These are phyloP conservation scores for Leptonema lineaticorne DNA, from an alignment of 1,140 invertebrate species.

Conservation along the genomic window DNA sequence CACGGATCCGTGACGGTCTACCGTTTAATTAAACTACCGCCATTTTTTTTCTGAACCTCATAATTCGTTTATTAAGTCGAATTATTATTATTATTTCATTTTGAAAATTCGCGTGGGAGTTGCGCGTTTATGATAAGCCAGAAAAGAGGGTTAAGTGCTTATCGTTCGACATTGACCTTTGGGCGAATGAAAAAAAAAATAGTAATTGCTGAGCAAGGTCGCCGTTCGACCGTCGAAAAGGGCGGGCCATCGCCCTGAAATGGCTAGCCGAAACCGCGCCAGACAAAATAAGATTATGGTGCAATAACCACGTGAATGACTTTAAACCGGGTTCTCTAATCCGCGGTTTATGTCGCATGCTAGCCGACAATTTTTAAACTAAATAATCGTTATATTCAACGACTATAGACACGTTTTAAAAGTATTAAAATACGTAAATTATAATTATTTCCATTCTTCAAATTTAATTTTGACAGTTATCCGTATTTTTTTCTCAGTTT, in stretches of 20 bases:
- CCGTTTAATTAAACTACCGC: conserved; percentile 11
- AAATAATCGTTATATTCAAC: too few relatives aligned
- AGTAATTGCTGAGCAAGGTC: background rate
- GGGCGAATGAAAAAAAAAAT: too few relatives aligned
- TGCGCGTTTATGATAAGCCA: background rate
- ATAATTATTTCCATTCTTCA: too few relatives aligned
- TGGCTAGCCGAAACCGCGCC: background rate
- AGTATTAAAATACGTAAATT: too few relatives aligned
- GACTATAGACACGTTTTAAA: too few relatives aligned
- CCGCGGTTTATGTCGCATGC: too few relatives aligned
- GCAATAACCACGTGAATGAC: background rate
- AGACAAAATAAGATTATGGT: conserved; percentile 14
- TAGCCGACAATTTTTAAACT: too few relatives aligned
- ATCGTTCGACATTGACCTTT: background rate
- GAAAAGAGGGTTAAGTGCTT: background rate
- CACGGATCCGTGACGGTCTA: conserved; percentile 12
- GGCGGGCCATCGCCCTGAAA: background rate
- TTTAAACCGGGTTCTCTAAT: background rate
- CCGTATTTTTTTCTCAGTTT: too few relatives aligned
- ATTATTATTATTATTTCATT: background rate
- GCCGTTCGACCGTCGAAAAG: background rate
- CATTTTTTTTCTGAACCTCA: background rate
- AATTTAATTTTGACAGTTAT: too few relatives aligned
- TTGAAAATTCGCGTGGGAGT: background rate
- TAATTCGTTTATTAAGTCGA: background rate